Evolutionary conservation across 2,888 invertebrate species (phyloP).

Genomic region (Ptilodon capucinus): DNA sequence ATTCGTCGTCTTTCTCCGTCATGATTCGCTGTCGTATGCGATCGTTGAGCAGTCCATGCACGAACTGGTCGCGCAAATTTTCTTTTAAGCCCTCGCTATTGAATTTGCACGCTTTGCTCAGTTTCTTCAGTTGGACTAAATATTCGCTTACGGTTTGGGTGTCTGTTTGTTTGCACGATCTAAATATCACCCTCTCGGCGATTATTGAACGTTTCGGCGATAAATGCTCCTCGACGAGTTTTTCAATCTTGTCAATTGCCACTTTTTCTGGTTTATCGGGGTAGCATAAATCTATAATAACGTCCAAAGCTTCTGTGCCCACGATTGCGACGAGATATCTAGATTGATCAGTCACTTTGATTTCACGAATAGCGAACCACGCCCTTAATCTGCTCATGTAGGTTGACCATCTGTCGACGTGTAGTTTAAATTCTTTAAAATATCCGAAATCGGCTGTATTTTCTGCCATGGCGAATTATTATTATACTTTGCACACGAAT

Average conservation of each 20-base stretch:
- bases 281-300: slow-evolving; percentile 2
- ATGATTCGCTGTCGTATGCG: not conserved
- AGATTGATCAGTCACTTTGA: not conserved
- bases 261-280: slow-evolving; percentile 5
- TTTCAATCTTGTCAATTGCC: slow-evolving; percentile 1
- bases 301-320: not conserved
- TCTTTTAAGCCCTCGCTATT: not conserved
- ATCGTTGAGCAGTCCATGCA: not conserved
- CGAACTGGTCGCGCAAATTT: not conserved
- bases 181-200: slow-evolving; percentile 10
- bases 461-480: not conserved
- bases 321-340: not conserved
- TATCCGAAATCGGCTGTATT: not conserved
- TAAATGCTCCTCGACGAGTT: slow-evolving; percentile 2
- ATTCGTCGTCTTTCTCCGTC: not conserved
- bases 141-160: slow-evolving; percentile 5
- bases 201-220: slow-evolving; percentile 8
- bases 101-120: not conserved
- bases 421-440: not conserved
- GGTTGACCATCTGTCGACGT: not conserved
- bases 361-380: not conserved
- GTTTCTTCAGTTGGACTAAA: slow-evolving; percentile 3
- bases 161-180: slow-evolving; percentile 5
- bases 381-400: not conserved
- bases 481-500: not conserved